Conservation (phyloP, 2,797 vertebrate species). For the Acrocephalus scirpaceus region DNA sequence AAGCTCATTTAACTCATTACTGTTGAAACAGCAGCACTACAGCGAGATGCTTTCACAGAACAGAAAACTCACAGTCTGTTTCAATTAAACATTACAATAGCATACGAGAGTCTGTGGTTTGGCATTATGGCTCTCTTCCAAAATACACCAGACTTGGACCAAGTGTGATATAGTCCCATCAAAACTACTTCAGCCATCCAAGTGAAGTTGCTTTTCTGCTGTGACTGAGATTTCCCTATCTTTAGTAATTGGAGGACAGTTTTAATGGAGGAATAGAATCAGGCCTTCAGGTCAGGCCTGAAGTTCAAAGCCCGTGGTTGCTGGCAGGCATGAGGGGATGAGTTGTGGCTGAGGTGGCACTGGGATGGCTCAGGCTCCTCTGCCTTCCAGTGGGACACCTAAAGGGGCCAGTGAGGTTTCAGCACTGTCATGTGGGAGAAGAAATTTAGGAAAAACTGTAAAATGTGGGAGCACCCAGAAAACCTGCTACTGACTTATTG, state of each 20-base stretch:
- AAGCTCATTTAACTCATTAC: not conserved
- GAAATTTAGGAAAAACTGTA: not conserved
- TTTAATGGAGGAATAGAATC: not conserved
- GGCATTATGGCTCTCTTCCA: not conserved
- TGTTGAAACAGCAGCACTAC: not conserved
- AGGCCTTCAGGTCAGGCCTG: not conserved
- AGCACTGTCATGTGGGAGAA: not conserved
- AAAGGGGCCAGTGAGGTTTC: not conserved
- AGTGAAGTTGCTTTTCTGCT: not conserved
- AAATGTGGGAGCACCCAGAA: not conserved
- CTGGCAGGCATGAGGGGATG: not conserved
- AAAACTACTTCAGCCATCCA: not conserved
- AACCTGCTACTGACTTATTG: not conserved
- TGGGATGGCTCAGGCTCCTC: not conserved
- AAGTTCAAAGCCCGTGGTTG: rapidly evolving
- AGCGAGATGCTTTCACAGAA: not conserved
- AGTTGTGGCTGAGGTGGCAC: not conserved
- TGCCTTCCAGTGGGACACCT: not conserved
- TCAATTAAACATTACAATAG: not conserved
- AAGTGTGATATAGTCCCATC: not conserved
- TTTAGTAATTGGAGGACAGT: rapidly evolving
- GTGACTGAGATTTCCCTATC: not conserved
- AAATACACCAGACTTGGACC: not conserved
- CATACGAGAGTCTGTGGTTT: not conserved
- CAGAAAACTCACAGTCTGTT: not conserved